phyloP scores from a whole-genome alignment of 2,113 vertebrate genomes.

The Apteryx owenii region DNA sequence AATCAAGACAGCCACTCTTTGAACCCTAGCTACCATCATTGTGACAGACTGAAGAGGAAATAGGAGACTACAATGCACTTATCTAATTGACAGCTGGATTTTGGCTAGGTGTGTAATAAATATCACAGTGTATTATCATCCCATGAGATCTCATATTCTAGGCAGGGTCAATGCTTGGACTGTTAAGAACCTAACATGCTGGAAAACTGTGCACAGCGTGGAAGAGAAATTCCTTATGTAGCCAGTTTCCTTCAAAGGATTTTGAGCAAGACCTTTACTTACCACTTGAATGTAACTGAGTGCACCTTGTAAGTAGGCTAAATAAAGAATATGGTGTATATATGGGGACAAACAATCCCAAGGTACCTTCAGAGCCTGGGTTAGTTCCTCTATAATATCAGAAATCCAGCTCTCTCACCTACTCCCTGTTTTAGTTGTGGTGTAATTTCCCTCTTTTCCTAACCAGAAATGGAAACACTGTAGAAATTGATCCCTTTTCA shows the following conservation, averaged over 20 bases:
- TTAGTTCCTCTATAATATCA: not conserved
- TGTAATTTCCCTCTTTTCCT: not conserved
- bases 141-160: not conserved
- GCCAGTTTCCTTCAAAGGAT: not conserved
- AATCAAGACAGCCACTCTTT: not conserved
- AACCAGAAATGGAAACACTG: not conserved
- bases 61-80: not conserved
- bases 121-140: not conserved
- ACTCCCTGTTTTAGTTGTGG: not conserved
- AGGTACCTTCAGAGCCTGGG: not conserved
- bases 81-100: not conserved
- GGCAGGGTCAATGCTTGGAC: not conserved
- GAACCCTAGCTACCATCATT: not conserved
- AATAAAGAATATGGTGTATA: rapidly evolving
- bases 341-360: not conserved
- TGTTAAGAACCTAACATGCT: not conserved
- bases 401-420: not conserved
- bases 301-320: not conserved
- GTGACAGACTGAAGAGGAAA: not conserved
- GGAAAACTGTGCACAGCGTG: not conserved
- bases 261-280: not conserved
- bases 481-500: not conserved
- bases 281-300: not conserved
- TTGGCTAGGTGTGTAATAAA: not conserved
- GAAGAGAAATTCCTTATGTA: not conserved